Evolutionary conservation across 2,797 vertebrate species (phyloP).

Genomic region (Myotis vivesi): DNA sequence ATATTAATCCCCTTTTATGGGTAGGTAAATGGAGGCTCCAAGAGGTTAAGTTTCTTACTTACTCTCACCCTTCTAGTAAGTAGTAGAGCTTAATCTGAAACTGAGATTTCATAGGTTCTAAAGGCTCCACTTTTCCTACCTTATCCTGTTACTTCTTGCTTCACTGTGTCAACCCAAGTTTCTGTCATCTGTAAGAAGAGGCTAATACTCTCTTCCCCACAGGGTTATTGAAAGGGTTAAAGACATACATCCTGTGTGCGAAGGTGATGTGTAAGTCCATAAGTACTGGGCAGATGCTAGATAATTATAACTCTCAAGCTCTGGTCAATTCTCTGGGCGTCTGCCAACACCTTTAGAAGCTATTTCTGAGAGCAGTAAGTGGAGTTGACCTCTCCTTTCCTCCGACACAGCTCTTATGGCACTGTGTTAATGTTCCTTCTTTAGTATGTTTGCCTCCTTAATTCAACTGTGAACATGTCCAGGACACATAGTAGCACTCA

Average conservation of each 20-base stretch:
- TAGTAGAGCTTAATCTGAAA: neutral
- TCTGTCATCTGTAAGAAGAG: slow-evolving; percentile 9
- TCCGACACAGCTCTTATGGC: neutral
- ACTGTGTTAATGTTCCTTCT: neutral
- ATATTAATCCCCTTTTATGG: neutral
- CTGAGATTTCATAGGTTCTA: neutral
- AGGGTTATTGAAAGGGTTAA: neutral
- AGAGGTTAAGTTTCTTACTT: neutral
- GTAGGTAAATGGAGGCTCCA: neutral
- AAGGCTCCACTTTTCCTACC: neutral
- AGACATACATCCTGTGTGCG: neutral
- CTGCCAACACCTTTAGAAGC: neutral
- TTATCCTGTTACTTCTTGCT: neutral
- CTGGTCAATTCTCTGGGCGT: slow-evolving; percentile 12
- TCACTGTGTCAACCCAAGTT: neutral
- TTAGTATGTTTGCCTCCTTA: neutral
- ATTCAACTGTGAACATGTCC: neutral
- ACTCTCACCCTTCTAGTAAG: neutral
- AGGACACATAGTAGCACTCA: neutral
- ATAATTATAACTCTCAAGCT: neutral
- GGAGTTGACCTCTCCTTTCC: neutral
- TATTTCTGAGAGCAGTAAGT: neutral
- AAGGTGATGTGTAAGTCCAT: neutral
- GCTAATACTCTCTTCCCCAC: neutral
- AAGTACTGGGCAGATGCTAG: neutral